Evolutionary conservation across 2,888 invertebrate genomes (phyloP), one percentile per base, ranked within the genome.

Genomic region (Cantharis rustica): DNA sequence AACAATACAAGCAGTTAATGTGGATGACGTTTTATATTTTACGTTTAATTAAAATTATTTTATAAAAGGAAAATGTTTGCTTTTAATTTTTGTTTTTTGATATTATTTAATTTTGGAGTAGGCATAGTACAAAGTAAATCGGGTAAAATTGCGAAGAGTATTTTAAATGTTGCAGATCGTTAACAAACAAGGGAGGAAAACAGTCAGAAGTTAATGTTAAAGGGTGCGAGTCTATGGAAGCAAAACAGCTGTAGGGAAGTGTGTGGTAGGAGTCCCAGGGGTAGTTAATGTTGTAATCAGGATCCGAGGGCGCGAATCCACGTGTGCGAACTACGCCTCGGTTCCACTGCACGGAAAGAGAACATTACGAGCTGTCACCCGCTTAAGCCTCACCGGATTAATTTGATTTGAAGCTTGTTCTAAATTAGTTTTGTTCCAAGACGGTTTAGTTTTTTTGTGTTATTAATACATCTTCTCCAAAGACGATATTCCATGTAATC

Each of bases 241-340:
- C 73, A 76, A 73, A 73, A 77, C 74, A 74, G 74, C 74, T 77
- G 77, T 73, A 77, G 77, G 74, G 72, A 74, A 74, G 77, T 75
- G 74, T 74, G 81, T 80, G 75, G 76, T 79, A 76, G 76, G 78
- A 79, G 73, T 77, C 74, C 82, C 80, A 77, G 79, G 84, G 84
- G 84, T 84, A 83, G 85, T 84, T 84, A 85, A 84, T 84, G 84
- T 84, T 84, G 84, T 85, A 85, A 85, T 85, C 84, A 84, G 84
- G 83, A 84, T 84, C 83, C 83, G 80, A 84, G 84, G 84, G 84
- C 83, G 84, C 83, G 83, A 84, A 84, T 84, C 83, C 83, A 83
- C 84, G 84, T 84, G 84, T 84, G 74, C 83, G 81, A 80, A 79
- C 81, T 80, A 71, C 77, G 77, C 77, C 71, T 77, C 77, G 80